phyloP scores from a whole-genome alignment of 2,888 invertebrate genomes.

The Catocala fraxini region DNA sequence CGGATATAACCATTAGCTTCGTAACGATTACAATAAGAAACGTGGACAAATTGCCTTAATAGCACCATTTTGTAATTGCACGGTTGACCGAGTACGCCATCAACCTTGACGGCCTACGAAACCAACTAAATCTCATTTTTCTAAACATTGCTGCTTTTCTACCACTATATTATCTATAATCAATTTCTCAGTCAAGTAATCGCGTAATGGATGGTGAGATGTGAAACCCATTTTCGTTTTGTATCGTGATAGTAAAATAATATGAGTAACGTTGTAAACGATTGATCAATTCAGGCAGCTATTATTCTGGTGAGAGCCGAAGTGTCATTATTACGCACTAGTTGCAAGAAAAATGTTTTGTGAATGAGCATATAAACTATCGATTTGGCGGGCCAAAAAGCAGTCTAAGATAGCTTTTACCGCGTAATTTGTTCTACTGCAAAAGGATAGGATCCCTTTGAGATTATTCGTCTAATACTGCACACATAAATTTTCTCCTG shows the following conservation, averaged over 20 bases:
- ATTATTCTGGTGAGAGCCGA: neutral
- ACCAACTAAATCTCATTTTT: conserved; percentile 3
- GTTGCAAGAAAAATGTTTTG: too few relatives aligned
- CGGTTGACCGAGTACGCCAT: conserved; percentile 23
- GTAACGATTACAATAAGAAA: conserved; percentile 37
- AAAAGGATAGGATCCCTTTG: too few relatives aligned
- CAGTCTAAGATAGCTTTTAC: too few relatives aligned
- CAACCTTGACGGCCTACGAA: conserved; percentile 18
- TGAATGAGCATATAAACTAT: too few relatives aligned
- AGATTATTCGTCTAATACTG: too few relatives aligned
- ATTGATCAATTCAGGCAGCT: neutral
- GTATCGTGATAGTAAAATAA: neutral
- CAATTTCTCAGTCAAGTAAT: neutral
- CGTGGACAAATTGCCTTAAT: conserved; percentile 25
- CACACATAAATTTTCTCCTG: too few relatives aligned
- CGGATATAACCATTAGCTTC: conserved; percentile 29
- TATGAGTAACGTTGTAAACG: neutral
- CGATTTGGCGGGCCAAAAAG: too few relatives aligned
- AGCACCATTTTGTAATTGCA: conserved; percentile 37
- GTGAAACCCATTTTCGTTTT: conserved; percentile 2
- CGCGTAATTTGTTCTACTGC: too few relatives aligned
- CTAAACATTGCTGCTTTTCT: conserved; percentile 15
- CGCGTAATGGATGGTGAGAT: neutral
- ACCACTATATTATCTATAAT: neutral
- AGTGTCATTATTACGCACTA: too few relatives aligned